Conservation (phyloP, 2,888 invertebrate genomes). For the Philaethria dido region DNA sequence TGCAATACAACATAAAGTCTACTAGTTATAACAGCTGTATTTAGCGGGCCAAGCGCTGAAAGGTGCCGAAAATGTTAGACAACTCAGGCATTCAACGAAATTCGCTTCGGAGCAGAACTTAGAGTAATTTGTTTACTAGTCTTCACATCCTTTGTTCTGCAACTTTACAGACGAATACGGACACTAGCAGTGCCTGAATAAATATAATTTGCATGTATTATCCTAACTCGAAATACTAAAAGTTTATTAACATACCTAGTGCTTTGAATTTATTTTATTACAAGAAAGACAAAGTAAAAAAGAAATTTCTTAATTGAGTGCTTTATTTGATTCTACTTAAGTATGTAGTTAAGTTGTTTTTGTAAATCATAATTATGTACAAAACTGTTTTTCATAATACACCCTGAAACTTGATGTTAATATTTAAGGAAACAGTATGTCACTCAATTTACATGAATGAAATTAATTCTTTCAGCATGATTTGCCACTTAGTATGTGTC, state of each 20-base stretch:
- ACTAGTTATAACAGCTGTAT: neutral
- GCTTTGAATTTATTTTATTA: neutral
- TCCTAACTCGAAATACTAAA: constrained; percentile 12
- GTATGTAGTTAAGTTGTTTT: too few species aligned
- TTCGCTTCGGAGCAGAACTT: constrained; percentile 16
- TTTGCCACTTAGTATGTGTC: neutral
- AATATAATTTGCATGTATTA: constrained; percentile 26
- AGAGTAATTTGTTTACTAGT: constrained; percentile 24
- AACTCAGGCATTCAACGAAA: constrained; percentile 5
- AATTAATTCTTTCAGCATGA: constrained; percentile 16
- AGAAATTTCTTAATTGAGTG: neutral
- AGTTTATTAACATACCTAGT: neutral
- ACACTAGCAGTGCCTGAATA: constrained; percentile 17
- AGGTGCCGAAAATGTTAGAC: constrained; percentile 20
- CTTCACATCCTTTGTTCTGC: constrained; percentile 25
- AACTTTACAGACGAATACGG: constrained; percentile 27
- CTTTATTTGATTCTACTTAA: too few species aligned
- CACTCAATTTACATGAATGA: neutral
- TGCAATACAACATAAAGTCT: neutral
- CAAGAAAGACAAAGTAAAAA: neutral
- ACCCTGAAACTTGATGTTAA: neutral
- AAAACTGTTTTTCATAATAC: too few species aligned
- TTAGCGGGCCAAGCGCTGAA: neutral
- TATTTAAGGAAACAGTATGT: neutral
- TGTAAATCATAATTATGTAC: too few species aligned